Conservation (phyloP, 2,797 vertebrate species). For the Enteromius treurensis region DNA sequence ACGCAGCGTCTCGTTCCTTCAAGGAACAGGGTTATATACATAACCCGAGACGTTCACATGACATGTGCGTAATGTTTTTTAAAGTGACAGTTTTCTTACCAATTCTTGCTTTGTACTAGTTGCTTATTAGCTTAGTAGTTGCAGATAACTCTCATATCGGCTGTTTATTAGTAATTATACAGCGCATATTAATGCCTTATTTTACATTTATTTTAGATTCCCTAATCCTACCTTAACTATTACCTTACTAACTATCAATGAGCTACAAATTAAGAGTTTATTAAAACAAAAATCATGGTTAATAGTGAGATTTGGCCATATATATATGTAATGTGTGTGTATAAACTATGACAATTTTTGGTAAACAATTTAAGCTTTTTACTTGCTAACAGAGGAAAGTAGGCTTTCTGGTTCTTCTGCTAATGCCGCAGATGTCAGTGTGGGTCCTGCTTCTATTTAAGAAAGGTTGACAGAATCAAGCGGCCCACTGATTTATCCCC, state of each 20-base stretch:
- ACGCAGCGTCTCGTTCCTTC: no score
- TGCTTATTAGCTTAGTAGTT: background rate
- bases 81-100: no score
- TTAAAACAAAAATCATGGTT: background rate
- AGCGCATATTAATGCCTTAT: background rate
- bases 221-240: background rate
- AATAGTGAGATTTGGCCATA: background rate
- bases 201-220: background rate
- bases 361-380: background rate
- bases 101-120: background rate
- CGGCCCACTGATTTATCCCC: constrained; percentile 34
- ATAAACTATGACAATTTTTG: background rate
- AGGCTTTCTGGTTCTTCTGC: constrained; percentile 21
- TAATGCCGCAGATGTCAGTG: constrained; percentile 22
- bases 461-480: constrained; percentile 46
- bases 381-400: background rate
- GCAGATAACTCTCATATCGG: background rate
- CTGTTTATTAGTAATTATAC: background rate
- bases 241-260: background rate
- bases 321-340: no score
- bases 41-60: no score
- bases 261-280: background rate
- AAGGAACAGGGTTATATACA: no score
- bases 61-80: background rate
- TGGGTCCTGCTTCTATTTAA: constrained; percentile 6